Conservation (phyloP, 30 jellyfish, hydroid and myxozoan species). For the Calvadosia cruxmelitensis region DNA sequence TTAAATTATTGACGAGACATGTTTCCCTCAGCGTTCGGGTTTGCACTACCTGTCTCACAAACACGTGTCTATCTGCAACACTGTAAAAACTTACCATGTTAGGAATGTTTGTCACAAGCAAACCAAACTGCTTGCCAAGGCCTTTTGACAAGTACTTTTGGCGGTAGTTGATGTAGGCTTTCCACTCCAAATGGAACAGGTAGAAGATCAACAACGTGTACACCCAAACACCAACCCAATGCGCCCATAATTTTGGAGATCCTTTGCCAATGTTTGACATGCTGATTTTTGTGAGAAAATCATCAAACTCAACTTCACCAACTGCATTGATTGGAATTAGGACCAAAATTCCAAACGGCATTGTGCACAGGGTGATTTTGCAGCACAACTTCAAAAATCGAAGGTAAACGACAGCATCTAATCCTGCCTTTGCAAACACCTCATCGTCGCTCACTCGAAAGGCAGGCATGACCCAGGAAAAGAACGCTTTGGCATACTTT, state of each 20-base stretch:
- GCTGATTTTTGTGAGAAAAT: constrained; percentile 57
- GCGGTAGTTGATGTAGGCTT: constrained; percentile 41
- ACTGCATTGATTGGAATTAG: constrained; percentile 65
- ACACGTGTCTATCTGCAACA: no score
- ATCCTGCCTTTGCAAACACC: constrained; percentile 69
- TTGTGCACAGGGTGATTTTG: constrained; percentile 47
- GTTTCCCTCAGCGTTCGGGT: no score
- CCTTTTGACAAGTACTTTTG: constrained; percentile 66
- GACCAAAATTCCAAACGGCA: constrained; percentile 82
- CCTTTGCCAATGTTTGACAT: constrained; percentile 60
- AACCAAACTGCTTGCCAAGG: constrained; percentile 35
- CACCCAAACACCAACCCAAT: constrained; percentile 83
- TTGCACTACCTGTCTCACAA: no score
- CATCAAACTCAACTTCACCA: constrained; percentile 61
- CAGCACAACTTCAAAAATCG: constrained; percentile 58
- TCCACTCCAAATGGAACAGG: constrained; percentile 64
- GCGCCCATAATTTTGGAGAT: constrained; percentile 78
- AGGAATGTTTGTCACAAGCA: constrained; percentile 66
- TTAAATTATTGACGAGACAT: no score
- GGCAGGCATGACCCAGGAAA: constrained; percentile 84
- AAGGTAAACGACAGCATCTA: constrained; percentile 74
- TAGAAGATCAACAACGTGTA: constrained; percentile 45
- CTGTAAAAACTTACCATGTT: constrained; percentile 30
- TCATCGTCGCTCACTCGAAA: constrained; percentile 68
- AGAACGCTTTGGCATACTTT: constrained; percentile 44